A percentile compares a stretch with the other conserved stretches of the same genome.
These are phyloP conservation scores for Notolepis coatsorum DNA, from an alignment of 2,797 vertebrate genomes.

Conservation along the genomic window DNA sequence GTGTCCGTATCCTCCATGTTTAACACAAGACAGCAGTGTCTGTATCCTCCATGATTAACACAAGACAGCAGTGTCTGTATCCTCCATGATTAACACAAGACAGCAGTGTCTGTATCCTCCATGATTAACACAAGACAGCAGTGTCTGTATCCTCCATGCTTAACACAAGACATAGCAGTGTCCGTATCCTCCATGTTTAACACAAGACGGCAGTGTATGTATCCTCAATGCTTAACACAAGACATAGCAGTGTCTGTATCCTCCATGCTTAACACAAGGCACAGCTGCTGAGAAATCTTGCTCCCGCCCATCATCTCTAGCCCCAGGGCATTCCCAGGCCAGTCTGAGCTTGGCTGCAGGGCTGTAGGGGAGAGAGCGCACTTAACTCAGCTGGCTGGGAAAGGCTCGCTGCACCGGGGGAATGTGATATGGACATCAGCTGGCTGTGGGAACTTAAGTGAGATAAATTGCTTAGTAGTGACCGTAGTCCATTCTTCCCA, in stretches of 20 bases:
- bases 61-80: too few relatives aligned
- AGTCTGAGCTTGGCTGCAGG: constrained; percentile 69
- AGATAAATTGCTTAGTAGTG: constrained; percentile 77
- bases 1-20: too few relatives aligned
- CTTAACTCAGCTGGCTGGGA: constrained; percentile 73
- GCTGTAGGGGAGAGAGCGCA: constrained; percentile 69
- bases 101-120: too few relatives aligned
- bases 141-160: too few relatives aligned
- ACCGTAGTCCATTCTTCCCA: constrained; percentile 56
- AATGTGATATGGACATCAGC: constrained; percentile 73
- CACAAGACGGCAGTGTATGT: too few relatives aligned
- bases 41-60: too few relatives aligned
- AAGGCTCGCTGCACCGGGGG: constrained; percentile 60
- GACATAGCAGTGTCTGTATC: constrained; percentile 50
- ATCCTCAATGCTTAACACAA: neutral
- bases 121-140: too few relatives aligned
- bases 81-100: too few relatives aligned
- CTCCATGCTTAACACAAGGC: constrained; percentile 55
- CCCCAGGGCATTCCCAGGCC: constrained; percentile 72
- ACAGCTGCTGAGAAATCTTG: constrained; percentile 75
- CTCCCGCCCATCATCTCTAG: constrained; percentile 72
- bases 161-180: too few relatives aligned
- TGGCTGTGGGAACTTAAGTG: constrained; percentile 75
- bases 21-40: too few relatives aligned
- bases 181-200: too few relatives aligned